Conservation (phyloP, 2,113 vertebrate genomes). For the Callithrix jacchus region DNA sequence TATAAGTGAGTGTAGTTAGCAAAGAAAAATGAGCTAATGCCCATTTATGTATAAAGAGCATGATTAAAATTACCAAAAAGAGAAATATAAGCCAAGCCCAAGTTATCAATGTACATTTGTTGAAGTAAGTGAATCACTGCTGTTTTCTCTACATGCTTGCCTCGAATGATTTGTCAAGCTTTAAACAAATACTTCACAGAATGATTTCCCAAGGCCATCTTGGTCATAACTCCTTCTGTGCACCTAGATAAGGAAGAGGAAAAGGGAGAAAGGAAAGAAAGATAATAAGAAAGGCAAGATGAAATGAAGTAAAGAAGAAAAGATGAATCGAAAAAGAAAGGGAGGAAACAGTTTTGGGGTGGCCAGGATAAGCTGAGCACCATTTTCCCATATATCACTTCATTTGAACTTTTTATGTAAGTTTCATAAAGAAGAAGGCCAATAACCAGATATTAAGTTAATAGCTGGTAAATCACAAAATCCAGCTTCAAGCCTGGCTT, state of each 20-base stretch:
- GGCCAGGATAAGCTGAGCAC: neutral
- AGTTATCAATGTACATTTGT: neutral
- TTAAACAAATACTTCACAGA: neutral
- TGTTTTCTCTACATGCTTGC: neutral
- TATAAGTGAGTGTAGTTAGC: neutral
- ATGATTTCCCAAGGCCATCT: neutral
- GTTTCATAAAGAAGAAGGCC: neutral
- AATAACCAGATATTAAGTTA: neutral
- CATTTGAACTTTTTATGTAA: neutral
- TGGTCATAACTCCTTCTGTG: neutral
- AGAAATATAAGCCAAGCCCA: neutral
- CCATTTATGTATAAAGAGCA: neutral
- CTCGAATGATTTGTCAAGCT: neutral
- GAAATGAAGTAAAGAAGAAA: neutral
- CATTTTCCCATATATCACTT: neutral
- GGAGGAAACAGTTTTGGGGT: neutral
- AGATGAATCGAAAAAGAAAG: neutral
- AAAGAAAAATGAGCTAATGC: conserved; percentile 65
- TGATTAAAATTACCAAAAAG: conserved; percentile 25
- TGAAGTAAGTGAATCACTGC: neutral
- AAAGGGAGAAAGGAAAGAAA: neutral
- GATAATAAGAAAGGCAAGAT: neutral
- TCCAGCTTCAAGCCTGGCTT: neutral
- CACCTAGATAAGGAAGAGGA: neutral
- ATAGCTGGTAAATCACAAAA: neutral